These are phyloP conservation scores for Neodontobutis hainanensis DNA, from an alignment of 2,113 vertebrate genomes.

Conservation along the genomic window DNA sequence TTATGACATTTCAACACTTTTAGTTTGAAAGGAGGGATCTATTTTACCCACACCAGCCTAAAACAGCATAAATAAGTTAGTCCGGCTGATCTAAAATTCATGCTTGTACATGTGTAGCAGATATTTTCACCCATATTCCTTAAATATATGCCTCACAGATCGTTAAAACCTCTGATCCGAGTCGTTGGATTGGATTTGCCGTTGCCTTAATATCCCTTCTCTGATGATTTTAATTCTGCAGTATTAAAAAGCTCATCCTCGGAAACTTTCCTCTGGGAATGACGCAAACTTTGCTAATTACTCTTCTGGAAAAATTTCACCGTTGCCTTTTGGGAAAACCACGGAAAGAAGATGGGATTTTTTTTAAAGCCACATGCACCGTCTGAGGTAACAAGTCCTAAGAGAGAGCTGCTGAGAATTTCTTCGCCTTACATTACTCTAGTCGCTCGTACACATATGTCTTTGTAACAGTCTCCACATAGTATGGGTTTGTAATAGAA, in stretches of 20 bases:
- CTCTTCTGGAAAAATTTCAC: slow-evolving; percentile 20
- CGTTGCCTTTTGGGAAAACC: not conserved
- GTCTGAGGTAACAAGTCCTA: slow-evolving; percentile 12
- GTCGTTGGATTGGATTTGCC: not conserved
- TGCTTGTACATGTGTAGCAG: no score
- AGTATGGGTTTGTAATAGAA: no score
- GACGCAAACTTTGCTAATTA: slow-evolving; percentile 48
- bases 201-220: not conserved
- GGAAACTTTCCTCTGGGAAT: slow-evolving; percentile 20
- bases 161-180: not conserved
- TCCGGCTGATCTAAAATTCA: no score
- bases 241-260: slow-evolving; percentile 7
- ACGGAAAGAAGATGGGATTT: slow-evolving; percentile 3
- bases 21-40: no score
- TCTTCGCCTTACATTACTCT: no score
- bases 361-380: slow-evolving; percentile 18
- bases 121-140: no score
- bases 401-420: not conserved
- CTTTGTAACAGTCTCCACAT: no score
- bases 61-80: no score
- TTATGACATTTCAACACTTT: no score
- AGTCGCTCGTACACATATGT: no score
- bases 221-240: not conserved
- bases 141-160: not conserved
- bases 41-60: no score